phyloP scores from a whole-genome alignment of 2,888 invertebrate genomes.

The Myathropa florea region DNA sequence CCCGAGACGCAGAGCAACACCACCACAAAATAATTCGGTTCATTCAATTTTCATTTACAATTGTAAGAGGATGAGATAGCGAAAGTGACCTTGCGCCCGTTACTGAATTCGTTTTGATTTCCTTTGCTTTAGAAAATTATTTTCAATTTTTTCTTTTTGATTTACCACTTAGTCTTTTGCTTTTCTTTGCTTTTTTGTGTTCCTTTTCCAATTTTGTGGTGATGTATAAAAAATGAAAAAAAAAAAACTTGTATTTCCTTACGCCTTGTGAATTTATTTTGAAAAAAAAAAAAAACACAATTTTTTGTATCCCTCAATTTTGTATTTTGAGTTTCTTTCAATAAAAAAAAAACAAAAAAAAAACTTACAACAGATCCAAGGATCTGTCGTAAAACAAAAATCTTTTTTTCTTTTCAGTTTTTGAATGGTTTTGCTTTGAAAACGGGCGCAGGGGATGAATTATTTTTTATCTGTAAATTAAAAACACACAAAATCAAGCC shows the following conservation, averaged over 20 bases:
- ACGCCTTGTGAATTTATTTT: not conserved
- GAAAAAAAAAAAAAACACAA: not conserved
- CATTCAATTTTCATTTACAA: constrained; percentile 44
- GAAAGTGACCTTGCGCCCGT: constrained; percentile 67
- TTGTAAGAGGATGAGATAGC: constrained; percentile 66
- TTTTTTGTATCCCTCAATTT: not conserved
- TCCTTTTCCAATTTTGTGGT: not conserved
- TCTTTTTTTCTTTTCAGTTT: constrained; percentile 16
- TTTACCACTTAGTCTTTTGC: not conserved
- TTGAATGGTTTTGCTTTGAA: not conserved
- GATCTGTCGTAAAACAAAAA: not conserved
- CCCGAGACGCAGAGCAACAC: not conserved
- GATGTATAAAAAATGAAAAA: not conserved
- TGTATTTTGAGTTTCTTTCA: constrained; percentile 13
- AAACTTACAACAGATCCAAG: not conserved
- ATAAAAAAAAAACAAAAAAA: constrained; percentile 10
- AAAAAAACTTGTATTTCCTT: not conserved
- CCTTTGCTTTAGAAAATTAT: constrained; percentile 22
- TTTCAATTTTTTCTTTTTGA: not conserved
- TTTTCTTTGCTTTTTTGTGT: not conserved
- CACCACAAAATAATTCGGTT: constrained; percentile 6
- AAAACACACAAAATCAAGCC: not conserved
- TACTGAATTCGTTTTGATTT: constrained; percentile 53
- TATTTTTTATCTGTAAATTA: constrained; percentile 22
- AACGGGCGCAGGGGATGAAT: constrained; percentile 62